Conservation (phyloP, 2,888 invertebrate genomes). For the Nebria salina region DNA sequence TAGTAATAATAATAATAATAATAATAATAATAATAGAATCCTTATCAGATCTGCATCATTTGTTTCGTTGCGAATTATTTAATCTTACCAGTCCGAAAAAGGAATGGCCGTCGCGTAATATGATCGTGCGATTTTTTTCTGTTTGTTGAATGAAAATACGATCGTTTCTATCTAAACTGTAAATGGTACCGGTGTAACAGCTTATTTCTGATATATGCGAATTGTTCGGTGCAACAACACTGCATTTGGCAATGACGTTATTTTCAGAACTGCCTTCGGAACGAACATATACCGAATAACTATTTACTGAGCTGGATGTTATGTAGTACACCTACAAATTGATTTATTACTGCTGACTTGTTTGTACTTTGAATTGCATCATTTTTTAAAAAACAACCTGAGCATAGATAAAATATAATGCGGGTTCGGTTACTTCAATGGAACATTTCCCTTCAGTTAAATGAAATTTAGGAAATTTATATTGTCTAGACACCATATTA, state of each 20-base stretch:
- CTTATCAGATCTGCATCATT: too few relatives aligned
- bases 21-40: too few relatives aligned
- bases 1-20: too few relatives aligned
- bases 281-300: constrained; percentile 29
- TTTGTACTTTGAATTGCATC: background rate
- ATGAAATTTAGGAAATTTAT: constrained; percentile 42
- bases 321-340: constrained; percentile 33
- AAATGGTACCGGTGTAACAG: constrained; percentile 33
- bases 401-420: constrained; percentile 41
- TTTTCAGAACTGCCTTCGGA: constrained; percentile 42
- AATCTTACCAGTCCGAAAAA: constrained; percentile 38
- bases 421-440: constrained; percentile 42
- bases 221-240: constrained; percentile 24
- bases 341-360: background rate
- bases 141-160: constrained; percentile 41
- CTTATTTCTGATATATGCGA: constrained; percentile 33
- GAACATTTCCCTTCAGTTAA: constrained; percentile 39
- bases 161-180: constrained; percentile 34
- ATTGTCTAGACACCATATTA: constrained; percentile 30
- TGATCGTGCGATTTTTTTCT: constrained; percentile 42
- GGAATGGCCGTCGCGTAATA: constrained; percentile 37
- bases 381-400: constrained; percentile 20
- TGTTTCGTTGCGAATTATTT: constrained; percentile 21
- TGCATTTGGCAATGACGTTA: constrained; percentile 34
- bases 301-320: constrained; percentile 35